Base-by-base conservation (phyloP, 2,113 vertebrate species). In the Polypterus bichir region DNA sequence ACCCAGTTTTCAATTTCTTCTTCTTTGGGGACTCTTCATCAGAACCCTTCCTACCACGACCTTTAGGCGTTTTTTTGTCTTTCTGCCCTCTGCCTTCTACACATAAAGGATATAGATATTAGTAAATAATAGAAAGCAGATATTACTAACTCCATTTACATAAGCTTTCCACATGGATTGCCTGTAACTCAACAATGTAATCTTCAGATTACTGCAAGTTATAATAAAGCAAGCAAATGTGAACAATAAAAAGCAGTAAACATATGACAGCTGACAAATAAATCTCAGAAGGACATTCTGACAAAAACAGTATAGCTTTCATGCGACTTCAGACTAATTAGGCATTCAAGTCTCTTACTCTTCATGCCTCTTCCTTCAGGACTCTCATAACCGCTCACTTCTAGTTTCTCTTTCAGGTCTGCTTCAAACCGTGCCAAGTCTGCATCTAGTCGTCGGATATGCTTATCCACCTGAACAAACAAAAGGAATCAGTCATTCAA, bases 351-450 rank as follows among this genome's bases (percentile, higher is more conserved):
- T 51, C 0, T 71, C 88, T 6, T 71, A 94, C 95, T 97, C 86
- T 97, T 98, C 54, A 89, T 11, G 10, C 64, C 79, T 60, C 85
- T 82, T 49, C 81, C 78, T 3, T 79, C 92, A 7, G 92, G 57
- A 44, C 74, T 89, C 61, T 97, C 94, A 1, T 94, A 90, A 68
- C 92, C 89, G 0, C 88, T 91, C 69, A 91, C 79, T 70, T 97
- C 96, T 78, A 98, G 76, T 71, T 97, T 99, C 67, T 98, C 96
- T 68, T 99, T 99, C 11, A 99, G 83, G 69, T 99, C 96, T 0
- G 97, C 97, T 56, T 99, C 96, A 4, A 99, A 99, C 1, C 96
- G 89, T 0, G 96, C 96, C 66, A 99, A 70, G 73, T 99, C 96
- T 0, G 96, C 96, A 2, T 98, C 96, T 46, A 99, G 85, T 54